Evolutionary conservation across 2,113 vertebrate species (phyloP).

Genomic region (Orthonyx spaldingii): DNA sequence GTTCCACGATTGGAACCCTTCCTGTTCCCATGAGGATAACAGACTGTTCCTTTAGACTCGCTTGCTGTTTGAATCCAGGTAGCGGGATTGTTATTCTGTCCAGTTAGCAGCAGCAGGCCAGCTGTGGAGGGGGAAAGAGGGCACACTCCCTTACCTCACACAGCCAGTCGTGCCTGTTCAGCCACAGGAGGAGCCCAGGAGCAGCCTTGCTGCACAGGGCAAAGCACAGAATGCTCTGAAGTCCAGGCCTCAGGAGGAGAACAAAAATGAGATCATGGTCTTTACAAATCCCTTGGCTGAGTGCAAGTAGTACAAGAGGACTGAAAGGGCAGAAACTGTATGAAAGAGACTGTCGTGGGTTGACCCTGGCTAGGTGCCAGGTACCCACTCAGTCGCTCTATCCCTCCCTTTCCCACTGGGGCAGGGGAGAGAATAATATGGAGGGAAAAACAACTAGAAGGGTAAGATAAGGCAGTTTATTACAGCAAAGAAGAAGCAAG

Average conservation of each 20-base stretch:
- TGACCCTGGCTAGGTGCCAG: too few species aligned
- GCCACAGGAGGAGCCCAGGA: background rate
- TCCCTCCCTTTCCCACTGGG: too few species aligned
- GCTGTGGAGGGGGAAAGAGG: background rate
- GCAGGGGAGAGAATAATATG: too few species aligned
- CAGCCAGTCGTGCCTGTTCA: accelerated
- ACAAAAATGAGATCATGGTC: background rate
- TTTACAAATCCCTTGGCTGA: background rate
- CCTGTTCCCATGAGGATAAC: background rate
- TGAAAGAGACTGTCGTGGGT: too few species aligned
- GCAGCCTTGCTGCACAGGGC: background rate
- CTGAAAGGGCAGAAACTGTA: background rate
- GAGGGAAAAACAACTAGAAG: too few species aligned
- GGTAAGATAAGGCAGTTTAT: too few species aligned
- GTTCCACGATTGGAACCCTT: background rate
- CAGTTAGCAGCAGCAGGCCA: background rate
- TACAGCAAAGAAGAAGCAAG: too few species aligned
- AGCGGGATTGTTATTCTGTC: background rate
- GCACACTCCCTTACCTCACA: background rate
- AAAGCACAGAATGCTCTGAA: background rate
- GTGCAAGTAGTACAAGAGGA: background rate
- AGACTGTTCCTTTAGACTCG: background rate
- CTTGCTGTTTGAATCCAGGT: background rate
- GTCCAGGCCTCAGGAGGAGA: background rate
- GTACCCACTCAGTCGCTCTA: too few species aligned